Evolutionary conservation across 2,888 invertebrate species (phyloP).

Genomic region (Chymomyza procnemis): DNA sequence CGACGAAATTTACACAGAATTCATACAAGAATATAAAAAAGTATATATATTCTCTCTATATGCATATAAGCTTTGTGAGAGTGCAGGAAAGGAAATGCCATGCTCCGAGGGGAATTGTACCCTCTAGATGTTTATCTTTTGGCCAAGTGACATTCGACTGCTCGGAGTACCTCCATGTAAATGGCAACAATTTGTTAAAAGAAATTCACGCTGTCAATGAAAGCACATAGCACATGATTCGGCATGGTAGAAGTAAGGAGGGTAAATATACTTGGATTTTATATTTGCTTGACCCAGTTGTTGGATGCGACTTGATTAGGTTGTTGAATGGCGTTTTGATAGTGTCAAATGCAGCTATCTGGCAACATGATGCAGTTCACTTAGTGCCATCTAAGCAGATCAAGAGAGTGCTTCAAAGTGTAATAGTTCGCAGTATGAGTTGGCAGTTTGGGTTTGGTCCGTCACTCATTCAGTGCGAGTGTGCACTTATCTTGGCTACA

Average conservation of each 20-base stretch:
- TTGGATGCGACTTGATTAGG: conserved; percentile 59
- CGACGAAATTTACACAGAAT: conserved; percentile 24
- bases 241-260: conserved; percentile 10
- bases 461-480: conserved; percentile 40
- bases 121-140: neutral
- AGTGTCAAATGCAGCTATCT: conserved; percentile 69
- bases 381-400: conserved; percentile 55
- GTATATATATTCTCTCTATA: conserved; percentile 52
- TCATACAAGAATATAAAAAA: conserved; percentile 16
- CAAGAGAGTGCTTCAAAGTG: conserved; percentile 8
- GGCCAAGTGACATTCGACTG: conserved; percentile 3
- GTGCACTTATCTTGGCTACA: conserved; percentile 50
- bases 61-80: conserved; percentile 18
- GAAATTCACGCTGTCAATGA: conserved; percentile 22
- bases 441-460: neutral
- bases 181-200: conserved; percentile 63
- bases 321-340: conserved; percentile 67
- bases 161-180: conserved; percentile 28
- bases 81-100: conserved; percentile 9
- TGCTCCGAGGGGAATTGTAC: neutral
- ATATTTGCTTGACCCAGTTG: conserved; percentile 67
- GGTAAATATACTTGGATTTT: conserved; percentile 23
- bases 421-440: neutral
- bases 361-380: conserved; percentile 65
- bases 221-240: conserved; percentile 33